A percentile compares a stretch with the other conserved stretches of the same genome.
phyloP scores from a whole-genome alignment of 2,113 vertebrate species.

The Ailuropoda melanoleuca region DNA sequence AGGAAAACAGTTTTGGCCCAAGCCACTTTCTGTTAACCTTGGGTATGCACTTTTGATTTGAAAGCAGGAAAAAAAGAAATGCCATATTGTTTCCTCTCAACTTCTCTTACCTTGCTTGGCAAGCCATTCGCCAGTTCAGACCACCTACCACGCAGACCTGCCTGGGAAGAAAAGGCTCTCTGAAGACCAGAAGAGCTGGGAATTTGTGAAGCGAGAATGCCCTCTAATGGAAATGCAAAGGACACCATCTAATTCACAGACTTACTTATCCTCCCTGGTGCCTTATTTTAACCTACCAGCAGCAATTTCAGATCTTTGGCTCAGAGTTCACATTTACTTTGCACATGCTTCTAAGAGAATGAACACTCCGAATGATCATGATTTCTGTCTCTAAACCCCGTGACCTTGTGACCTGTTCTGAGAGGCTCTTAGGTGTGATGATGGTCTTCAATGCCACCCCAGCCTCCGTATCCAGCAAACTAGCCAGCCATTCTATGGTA shows the following conservation, averaged over 20 bases:
- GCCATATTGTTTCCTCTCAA: slow-evolving; percentile 81
- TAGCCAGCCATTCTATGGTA: background rate
- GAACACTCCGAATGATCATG: background rate
- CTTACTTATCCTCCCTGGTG: background rate
- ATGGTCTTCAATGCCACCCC: background rate
- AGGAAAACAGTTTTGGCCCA: slow-evolving; percentile 68
- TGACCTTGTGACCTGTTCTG: background rate
- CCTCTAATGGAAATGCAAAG: slow-evolving; percentile 77
- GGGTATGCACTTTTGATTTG: slow-evolving; percentile 74
- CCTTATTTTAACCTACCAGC: background rate
- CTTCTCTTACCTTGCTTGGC: slow-evolving; percentile 81
- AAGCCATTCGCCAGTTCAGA: slow-evolving; percentile 73
- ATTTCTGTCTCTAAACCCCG: background rate
- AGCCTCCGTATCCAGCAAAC: background rate
- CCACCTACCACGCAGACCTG: slow-evolving; percentile 84
- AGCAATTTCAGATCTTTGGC: background rate
- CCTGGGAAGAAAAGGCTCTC: slow-evolving; percentile 74
- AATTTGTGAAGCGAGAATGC: slow-evolving; percentile 81
- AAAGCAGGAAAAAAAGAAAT: slow-evolving; percentile 81
- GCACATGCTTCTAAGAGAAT: background rate
- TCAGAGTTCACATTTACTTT: background rate
- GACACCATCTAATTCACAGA: background rate
- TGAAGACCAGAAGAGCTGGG: background rate
- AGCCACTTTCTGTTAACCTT: slow-evolving; percentile 78
- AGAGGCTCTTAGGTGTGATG: background rate